Evolutionary conservation across 2,113 vertebrate species (phyloP).

Genomic region (Acanthochromis polyacanthus): DNA sequence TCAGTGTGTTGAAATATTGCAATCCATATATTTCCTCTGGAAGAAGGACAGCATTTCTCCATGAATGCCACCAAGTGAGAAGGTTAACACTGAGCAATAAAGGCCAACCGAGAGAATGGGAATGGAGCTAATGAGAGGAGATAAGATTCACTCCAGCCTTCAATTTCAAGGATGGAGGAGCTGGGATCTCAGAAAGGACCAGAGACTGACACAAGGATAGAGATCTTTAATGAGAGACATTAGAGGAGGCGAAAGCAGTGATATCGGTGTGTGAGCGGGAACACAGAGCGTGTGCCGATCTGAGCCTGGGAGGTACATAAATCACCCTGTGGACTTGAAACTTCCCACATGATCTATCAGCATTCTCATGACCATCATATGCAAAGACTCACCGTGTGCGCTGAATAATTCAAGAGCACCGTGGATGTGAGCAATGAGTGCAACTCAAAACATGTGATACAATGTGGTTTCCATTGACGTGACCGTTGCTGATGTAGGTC

Average conservation of each 20-base stretch:
- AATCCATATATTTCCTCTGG: constrained; percentile 63
- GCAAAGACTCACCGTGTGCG: constrained; percentile 3
- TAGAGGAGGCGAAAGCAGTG: constrained; percentile 57
- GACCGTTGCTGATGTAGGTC: constrained; percentile 22
- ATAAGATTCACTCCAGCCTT: constrained; percentile 82
- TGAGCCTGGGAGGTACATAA: constrained; percentile 32
- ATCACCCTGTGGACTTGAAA: constrained; percentile 35
- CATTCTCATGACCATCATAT: constrained; percentile 13
- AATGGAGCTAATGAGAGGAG: constrained; percentile 83
- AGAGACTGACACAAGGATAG: constrained; percentile 54
- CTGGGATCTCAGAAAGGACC: constrained; percentile 64
- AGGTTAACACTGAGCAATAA: constrained; percentile 81
- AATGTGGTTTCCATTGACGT: constrained; percentile 17
- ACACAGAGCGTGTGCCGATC: constrained; percentile 56
- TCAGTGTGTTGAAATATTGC: constrained; percentile 68
- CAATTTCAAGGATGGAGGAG: constrained; percentile 82
- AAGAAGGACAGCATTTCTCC: constrained; percentile 57
- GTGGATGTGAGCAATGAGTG: not conserved
- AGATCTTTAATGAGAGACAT: constrained; percentile 77
- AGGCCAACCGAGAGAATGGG: constrained; percentile 69
- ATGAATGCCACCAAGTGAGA: constrained; percentile 71
- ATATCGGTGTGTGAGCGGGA: constrained; percentile 55
- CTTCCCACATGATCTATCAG: constrained; percentile 20
- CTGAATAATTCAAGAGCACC: constrained; percentile 19
- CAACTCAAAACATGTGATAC: constrained; percentile 1